Percentiles rank a stretch among this genome's conserved stretches.
Conservation (phyloP, 2,797 vertebrate genomes). For the Hemitrygon akajei region DNA sequence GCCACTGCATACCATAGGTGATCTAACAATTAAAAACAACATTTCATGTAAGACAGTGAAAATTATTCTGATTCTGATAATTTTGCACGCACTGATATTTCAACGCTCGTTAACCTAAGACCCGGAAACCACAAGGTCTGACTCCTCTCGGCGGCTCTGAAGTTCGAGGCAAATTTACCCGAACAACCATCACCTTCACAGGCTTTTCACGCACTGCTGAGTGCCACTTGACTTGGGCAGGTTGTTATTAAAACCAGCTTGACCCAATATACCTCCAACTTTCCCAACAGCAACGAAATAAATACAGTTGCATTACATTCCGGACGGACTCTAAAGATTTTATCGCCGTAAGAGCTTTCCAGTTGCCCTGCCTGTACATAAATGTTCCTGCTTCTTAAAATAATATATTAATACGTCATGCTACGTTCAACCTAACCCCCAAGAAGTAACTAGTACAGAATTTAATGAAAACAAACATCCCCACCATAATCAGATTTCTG, state of each 20-base stretch:
- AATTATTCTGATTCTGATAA: too few species aligned
- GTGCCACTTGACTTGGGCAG: background rate
- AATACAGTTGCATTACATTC: background rate
- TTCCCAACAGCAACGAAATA: background rate
- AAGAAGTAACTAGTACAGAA: background rate
- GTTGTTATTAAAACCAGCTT: background rate
- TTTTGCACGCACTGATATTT: background rate
- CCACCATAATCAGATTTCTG: too few species aligned
- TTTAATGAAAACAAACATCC: background rate
- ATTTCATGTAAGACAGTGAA: too few species aligned
- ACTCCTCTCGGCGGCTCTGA: background rate
- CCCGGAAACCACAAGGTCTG: background rate
- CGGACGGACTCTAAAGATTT: background rate
- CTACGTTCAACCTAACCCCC: background rate
- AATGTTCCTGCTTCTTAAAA: background rate
- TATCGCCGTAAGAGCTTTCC: background rate
- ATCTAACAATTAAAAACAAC: too few species aligned
- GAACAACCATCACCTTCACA: background rate
- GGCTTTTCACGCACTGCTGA: background rate
- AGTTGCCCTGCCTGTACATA: background rate
- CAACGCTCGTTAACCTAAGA: background rate
- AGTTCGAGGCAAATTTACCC: too few species aligned
- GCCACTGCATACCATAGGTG: too few species aligned
- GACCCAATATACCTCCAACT: background rate
- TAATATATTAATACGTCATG: background rate